Base-by-base conservation (phyloP, 2,888 invertebrate genomes). In the Drosophila nr. perissopoda region DNA sequence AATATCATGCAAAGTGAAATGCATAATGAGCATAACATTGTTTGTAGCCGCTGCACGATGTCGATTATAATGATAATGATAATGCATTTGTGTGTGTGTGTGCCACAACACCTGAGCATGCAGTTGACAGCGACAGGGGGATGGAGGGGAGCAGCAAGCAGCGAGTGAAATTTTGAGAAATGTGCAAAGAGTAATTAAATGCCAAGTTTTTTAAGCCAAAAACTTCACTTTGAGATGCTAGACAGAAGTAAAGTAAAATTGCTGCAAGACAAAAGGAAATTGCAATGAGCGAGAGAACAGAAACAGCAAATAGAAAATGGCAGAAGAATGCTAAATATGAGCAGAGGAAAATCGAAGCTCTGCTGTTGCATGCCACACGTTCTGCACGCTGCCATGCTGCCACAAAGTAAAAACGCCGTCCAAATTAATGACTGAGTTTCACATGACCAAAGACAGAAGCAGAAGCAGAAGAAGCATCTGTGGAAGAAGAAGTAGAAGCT, bases 351-450 rank as follows among this genome's bases (percentile, higher is more conserved):
- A 46, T 46, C 46, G 46, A 46, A 46, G 16, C 46, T 25, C 25
- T 46, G 46, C 25, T 46, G 16, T 46, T 25, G 46, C 25, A 46
- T 46, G 46, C 46, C 25, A 46, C 46, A 46, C 25, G 46, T 46
- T 74, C 58, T 74, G 64, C 69, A 69, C 67, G 61, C 71, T 68
- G 77, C 64, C 59, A 66, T 42, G 53, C 49, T 46, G 64, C 68
- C 62, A 57, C 65, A 52, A 34, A 70, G 49, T 69, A 85, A 83
- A 46, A 85, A 80, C 74, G 74, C 79, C 70, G 79, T 81, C 82
- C 79, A 89, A 89, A 84, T 87, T 89, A 85, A 85, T 85, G 85
- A 74, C 85, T 73, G 72, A 89, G 85, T 88, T 85, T 89, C 84
- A 85, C 84, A 85, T 84, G 88, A 66, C 61, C 51, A 56, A 52